Evolutionary conservation across 2,888 invertebrate genomes (phyloP).

Genomic region (Tineola bisselliella): DNA sequence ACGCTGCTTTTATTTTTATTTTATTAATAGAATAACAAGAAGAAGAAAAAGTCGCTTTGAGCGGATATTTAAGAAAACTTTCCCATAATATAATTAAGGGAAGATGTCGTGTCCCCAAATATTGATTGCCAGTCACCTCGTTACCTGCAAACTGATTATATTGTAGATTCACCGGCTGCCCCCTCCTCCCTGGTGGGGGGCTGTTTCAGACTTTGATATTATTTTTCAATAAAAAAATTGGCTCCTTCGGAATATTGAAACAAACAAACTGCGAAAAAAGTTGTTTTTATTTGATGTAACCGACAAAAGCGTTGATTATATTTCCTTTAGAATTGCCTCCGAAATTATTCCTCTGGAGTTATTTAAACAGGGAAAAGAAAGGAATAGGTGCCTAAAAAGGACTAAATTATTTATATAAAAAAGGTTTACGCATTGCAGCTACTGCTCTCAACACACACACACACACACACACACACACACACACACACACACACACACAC

Average conservation of each 20-base stretch:
- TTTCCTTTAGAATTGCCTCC: constrained; percentile 2
- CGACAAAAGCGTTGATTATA: neutral
- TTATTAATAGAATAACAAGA: too few relatives aligned
- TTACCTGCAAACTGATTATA: neutral
- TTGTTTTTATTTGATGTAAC: neutral
- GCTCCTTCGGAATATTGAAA: neutral
- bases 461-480: too few relatives aligned
- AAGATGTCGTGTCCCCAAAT: neutral
- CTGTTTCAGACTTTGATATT: neutral
- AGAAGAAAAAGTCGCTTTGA: too few relatives aligned
- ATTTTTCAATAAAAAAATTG: constrained; percentile 6
- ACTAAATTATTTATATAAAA: neutral
- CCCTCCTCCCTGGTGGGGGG: too few relatives aligned
- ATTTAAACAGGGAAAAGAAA: neutral
- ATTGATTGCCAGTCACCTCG: neutral
- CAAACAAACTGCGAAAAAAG: neutral
- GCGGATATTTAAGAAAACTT: neutral
- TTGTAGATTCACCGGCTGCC: neutral
- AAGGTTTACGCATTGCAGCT: neutral
- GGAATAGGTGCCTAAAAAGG: neutral
- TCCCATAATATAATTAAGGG: neutral
- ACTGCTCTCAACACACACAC: neutral
- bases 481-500: too few relatives aligned
- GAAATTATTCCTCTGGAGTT: neutral
- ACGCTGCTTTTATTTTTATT: neutral